These are phyloP conservation scores for Megathymus violae DNA, from an alignment of 1,140 invertebrate genomes.

Conservation along the genomic window DNA sequence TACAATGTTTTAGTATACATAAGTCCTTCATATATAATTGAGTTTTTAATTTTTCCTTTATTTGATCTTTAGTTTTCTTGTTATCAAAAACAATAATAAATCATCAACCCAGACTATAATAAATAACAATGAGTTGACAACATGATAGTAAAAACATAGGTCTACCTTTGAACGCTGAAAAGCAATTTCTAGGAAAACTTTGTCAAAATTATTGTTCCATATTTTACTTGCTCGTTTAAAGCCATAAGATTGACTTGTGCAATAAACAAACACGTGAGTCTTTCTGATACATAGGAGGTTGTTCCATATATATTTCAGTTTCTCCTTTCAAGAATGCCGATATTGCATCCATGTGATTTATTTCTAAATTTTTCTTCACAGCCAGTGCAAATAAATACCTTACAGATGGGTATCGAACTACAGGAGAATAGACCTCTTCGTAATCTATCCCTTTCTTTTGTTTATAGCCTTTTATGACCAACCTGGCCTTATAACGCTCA, in stretches of 20 bases:
- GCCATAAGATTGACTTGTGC: conserved; percentile 64
- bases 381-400: conserved; percentile 51
- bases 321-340: conserved; percentile 56
- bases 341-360: conserved; percentile 63
- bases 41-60: conserved; percentile 8
- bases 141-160: conserved; percentile 45
- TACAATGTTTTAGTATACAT: conserved; percentile 4
- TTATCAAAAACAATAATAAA: conserved; percentile 39
- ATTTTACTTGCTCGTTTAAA: conserved; percentile 54
- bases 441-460: conserved; percentile 51
- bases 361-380: conserved; percentile 46
- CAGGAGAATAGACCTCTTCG: conserved; percentile 52
- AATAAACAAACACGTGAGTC: conserved; percentile 41
- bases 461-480: conserved; percentile 10
- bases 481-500: conserved; percentile 1
- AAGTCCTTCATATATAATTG: conserved; percentile 41
- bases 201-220: conserved; percentile 45
- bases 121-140: conserved; percentile 20
- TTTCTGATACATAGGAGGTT: conserved; percentile 36
- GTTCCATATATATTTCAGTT: conserved; percentile 71
- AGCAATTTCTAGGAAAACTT: conserved; percentile 41
- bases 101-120: conserved; percentile 51
- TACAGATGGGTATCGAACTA: conserved; percentile 44
- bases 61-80: conserved; percentile 36
- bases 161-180: conserved; percentile 39